Base-by-base conservation (phyloP, 2,797 vertebrate genomes). In the Erpetoichthys calabaricus region DNA sequence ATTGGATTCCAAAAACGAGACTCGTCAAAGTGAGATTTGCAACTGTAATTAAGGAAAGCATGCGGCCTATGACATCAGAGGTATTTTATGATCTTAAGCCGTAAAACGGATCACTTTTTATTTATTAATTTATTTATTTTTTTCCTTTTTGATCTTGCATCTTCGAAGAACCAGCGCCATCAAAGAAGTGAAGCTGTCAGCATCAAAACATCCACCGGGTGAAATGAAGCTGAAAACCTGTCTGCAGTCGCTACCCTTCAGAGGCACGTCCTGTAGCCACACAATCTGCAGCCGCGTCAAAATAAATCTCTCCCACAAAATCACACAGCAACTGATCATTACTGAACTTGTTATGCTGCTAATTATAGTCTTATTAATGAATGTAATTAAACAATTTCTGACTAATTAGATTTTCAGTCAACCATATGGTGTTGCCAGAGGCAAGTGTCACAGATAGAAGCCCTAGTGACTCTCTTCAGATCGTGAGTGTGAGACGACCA, bases 331-430 rank as follows among this genome's bases (percentile, higher is more conserved):
- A 60, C 54, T 60, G 59, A 60, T 60, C 59, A 60, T 60, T 56
- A 56, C 59, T 50, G 59, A 60, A 60, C 59, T 55, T 60, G 59
- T 60, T 60, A 60, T 55, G 47, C 59, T 56, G 59, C 59, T 60
- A 60, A 60, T 60, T 60, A 60, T 60, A 60, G 43, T 50, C 59
- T 60, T 60, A 60, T 60, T 60, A 60, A 60, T 60, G 59, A 60
- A 60, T 60, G 59, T 60, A 60, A 60, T 60, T 60, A 60, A 60
- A 60, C 59, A 55, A 60, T 60, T 60, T 60, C 59, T 60, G 54
- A 60, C 59, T 60, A 60, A 60, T 60, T 60, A 60, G 59, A 60
- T 60, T 60, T 56, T 60, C 59, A 60, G 59, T 60, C 59, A 60
- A 60, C 59, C 59, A 60, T 60, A 60, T 60, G 59, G 59, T 56